Base-by-base conservation (phyloP, 2,888 invertebrate species). In the Andrena bicolor region DNA sequence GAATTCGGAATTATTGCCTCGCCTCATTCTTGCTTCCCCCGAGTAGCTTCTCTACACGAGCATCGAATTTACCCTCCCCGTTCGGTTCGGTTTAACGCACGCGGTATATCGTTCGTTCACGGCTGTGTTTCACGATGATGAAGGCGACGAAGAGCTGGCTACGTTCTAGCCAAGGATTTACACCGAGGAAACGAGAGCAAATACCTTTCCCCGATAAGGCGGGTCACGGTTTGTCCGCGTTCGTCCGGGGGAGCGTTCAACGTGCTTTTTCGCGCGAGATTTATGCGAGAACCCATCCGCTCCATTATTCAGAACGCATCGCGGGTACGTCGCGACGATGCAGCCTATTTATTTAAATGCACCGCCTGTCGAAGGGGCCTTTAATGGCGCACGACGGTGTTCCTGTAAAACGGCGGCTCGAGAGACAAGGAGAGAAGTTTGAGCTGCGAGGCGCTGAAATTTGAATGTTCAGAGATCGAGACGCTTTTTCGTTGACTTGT, bases 241-340 rank as follows among this genome's bases (percentile, higher is more conserved):
- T 63, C 49, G n/a, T 49, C 20, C 28, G n/a, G 16, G 8, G 0
- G 48, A 35, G 16, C 66, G 71, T 61, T 20, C 64, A 20, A 41
- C 64, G 56, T 49, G 51, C 56, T 56, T 30, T 64, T 63, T 20
- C n/a, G 2, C n/a, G 13, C 32, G 72, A 41, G 69, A 74, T 79
- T 77, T 70, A 69, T 74, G 56, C 49, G 10, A 63, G 66, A 16
- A 6, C 16, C 23, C 7, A 35, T 5, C 2, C 41, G 13, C 63
- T 80, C 53, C 72, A 58, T 82, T 82, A 80, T 76, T 71, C 80
- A 51, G 8, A 66, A 60, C 66, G 58, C 26, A 8, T 76, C 58
- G 48, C 64, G 26, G 48, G 30, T 16, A 23, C 76, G 64, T 76
- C 68, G 76, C 58, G 60, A 65, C 53, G 53, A 48, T 10, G 56